Conservation (phyloP, 2,113 vertebrate species). For the Columba janthina region DNA sequence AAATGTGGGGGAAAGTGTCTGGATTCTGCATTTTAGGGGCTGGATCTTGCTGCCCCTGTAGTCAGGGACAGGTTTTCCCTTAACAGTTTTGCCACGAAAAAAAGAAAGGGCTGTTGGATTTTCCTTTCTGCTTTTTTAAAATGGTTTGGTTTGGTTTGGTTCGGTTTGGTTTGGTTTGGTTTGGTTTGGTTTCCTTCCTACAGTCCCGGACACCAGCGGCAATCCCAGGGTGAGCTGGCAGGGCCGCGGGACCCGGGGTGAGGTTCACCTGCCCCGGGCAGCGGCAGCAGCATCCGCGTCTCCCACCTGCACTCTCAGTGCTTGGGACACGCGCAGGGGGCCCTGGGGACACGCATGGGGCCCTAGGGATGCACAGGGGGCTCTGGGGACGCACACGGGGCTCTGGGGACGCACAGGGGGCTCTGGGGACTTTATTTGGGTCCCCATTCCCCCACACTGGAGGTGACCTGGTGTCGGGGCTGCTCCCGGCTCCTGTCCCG, state of each 20-base stretch:
- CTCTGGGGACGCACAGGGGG: no score
- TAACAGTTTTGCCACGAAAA: background rate
- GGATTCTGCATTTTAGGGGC: background rate
- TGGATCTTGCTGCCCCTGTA: background rate
- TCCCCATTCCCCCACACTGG: background rate
- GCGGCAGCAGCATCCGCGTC: no score
- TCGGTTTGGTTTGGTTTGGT: no score
- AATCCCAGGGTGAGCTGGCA: accelerated
- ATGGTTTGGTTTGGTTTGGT: no score
- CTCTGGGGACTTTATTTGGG: background rate
- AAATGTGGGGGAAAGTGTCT: background rate
- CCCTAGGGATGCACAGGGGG: no score
- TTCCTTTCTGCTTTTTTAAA: background rate
- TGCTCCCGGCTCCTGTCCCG: background rate
- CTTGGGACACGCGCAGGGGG: no score
- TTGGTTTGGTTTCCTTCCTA: background rate
- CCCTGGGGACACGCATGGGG: no score
- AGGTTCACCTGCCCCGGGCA: no score
- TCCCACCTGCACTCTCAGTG: no score
- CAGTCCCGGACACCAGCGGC: background rate
- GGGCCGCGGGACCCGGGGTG: background rate
- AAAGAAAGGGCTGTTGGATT: background rate
- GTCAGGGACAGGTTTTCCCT: background rate
- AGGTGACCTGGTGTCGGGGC: accelerated
- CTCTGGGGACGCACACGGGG: no score